Base-by-base conservation (phyloP, 2,113 vertebrate species). In the Eublepharis macularius region DNA sequence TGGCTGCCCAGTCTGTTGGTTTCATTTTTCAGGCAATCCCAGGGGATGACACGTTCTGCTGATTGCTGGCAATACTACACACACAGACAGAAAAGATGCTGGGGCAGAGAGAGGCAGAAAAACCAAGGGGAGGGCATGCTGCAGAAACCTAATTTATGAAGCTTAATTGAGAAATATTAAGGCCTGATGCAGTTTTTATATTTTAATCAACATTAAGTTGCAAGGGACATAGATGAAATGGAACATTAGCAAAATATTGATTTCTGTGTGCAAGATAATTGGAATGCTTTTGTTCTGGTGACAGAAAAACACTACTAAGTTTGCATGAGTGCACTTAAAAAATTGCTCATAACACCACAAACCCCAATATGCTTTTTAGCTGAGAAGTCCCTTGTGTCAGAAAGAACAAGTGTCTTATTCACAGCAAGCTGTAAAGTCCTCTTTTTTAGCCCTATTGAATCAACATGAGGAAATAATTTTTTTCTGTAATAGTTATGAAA, bases 191-290 rank as follows among this genome's bases (percentile, higher is more conserved):
- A 32, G 16, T 66, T 54, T 68, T 84, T 19, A 69, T 54, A 57
- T 41, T 81, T 70, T 81, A 85, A 85, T 70, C 73, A 80, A 85
- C 73, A 29, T 51, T 68, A n/a, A 63, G 36, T 36, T 88, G 41
- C 73, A 39, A 65, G n/a, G 51, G 63, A 29, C 34, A 29, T 63
- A 77, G 63, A n/a, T 72, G 17, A 74, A 88, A 81, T 51, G 74
- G 65, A 76, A 77, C 51, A 54, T 88, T 81, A 85, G 65, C 45
- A 54, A 84, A 88, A 69, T 81, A 77, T 85, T 77, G 72, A 85
- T 77, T 16, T n/a, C 24, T 29, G 10, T n/a, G 1, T n/a, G 11
- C 8, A 17, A 39, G 78, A 21, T 85, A 88, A 85, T 77, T 51
- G 78, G 80, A 81, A 76, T 60, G 26, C 47, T 88, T 84, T 76